These are phyloP conservation scores for Bagarius yarrelli DNA, from an alignment of 2,113 vertebrate genomes.

Conservation along the genomic window DNA sequence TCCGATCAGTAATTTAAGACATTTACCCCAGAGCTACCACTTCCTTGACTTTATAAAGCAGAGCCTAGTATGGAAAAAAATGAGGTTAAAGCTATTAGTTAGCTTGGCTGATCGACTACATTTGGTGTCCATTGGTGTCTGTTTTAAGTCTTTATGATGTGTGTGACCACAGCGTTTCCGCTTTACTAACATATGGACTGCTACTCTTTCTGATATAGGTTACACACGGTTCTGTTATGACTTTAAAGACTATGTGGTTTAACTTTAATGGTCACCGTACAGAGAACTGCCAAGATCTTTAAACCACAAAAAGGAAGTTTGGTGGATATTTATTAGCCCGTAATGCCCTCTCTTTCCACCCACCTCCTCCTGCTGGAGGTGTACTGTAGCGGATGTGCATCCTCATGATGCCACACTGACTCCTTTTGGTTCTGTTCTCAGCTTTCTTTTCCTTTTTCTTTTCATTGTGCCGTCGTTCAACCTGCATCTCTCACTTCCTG, in stretches of 20 bases:
- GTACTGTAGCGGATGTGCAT: slow-evolving; percentile 20
- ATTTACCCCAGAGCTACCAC: no score
- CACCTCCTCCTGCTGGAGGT: slow-evolving; percentile 17
- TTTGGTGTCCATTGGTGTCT: neutral
- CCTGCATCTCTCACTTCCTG: slow-evolving; percentile 20
- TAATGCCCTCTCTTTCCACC: neutral
- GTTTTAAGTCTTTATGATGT: neutral
- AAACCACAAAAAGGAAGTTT: slow-evolving; percentile 19
- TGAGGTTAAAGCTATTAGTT: neutral
- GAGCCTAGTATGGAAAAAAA: neutral
- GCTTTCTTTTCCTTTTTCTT: slow-evolving; percentile 21
- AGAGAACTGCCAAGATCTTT: slow-evolving; percentile 11
- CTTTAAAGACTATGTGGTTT: neutral
- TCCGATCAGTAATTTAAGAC: no score
- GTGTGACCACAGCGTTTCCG: neutral
- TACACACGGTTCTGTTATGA: neutral
- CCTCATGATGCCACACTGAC: neutral
- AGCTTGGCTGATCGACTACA: neutral
- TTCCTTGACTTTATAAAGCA: neutral
- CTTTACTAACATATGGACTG: neutral
- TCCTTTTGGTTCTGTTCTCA: neutral
- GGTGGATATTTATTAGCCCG: slow-evolving; percentile 24
- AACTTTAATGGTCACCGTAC: neutral
- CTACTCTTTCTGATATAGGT: neutral
- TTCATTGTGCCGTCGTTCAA: slow-evolving; percentile 2